phyloP scores from a whole-genome alignment of 1,140 invertebrate species.

The Drosophila lacteicornis region DNA sequence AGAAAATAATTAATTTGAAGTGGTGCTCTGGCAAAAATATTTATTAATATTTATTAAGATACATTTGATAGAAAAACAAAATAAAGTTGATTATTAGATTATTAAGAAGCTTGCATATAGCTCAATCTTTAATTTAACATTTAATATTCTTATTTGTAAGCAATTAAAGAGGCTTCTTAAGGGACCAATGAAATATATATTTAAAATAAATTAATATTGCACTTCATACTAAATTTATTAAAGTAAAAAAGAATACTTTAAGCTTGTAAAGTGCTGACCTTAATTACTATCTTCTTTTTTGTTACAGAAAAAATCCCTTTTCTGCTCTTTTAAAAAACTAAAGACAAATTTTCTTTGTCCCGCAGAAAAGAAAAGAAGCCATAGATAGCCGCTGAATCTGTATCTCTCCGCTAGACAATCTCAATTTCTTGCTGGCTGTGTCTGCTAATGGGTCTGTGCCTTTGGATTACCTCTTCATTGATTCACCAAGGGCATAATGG shows the following conservation, averaged over 20 bases:
- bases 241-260: neutral
- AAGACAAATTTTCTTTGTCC: slow-evolving; percentile 24
- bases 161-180: neutral
- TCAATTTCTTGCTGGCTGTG: slow-evolving; percentile 57
- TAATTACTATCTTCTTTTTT: neutral
- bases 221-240: too few relatives aligned
- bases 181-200: neutral
- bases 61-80: neutral
- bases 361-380: slow-evolving; percentile 8
- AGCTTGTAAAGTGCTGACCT: too few relatives aligned
- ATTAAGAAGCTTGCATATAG: too few relatives aligned
- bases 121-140: too few relatives aligned
- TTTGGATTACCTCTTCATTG: slow-evolving; percentile 16
- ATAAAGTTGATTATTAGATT: neutral
- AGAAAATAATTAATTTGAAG: slow-evolving; percentile 8
- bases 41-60: neutral
- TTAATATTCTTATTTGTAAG: too few relatives aligned
- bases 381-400: slow-evolving; percentile 22
- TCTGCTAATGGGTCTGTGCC: slow-evolving; percentile 35
- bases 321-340: neutral
- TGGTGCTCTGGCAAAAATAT: neutral
- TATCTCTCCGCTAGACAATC: slow-evolving; percentile 52
- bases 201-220: too few relatives aligned
- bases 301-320: neutral
- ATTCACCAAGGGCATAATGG: slow-evolving; percentile 2